Conservation (phyloP, 2,888 invertebrate species). For the Heliconius cydno region DNA sequence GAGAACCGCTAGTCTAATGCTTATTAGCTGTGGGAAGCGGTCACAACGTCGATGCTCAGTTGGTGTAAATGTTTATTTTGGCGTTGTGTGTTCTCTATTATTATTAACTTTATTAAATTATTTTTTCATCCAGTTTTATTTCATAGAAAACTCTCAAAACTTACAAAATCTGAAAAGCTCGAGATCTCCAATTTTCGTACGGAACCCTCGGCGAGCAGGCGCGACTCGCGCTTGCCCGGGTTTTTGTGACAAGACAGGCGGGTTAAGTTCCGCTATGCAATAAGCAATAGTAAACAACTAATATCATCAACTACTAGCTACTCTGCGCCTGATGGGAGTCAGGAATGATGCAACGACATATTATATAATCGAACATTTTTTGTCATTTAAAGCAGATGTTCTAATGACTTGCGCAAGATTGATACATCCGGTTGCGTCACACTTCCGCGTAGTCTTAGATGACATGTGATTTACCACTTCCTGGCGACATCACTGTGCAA, state of each 20-base stretch:
- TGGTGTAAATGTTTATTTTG: not conserved
- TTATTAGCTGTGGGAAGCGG: not conserved
- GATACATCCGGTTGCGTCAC: slow-evolving; percentile 28
- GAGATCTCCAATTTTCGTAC: too few species aligned
- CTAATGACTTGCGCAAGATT: slow-evolving; percentile 25
- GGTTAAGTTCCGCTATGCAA: too few species aligned
- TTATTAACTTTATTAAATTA: too few species aligned
- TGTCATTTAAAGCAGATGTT: slow-evolving; percentile 21
- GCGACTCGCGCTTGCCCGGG: too few species aligned
- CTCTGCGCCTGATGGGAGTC: not conserved
- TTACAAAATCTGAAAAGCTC: too few species aligned
- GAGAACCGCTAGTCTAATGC: not conserved
- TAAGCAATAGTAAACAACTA: not conserved
- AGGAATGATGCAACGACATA: not conserved
- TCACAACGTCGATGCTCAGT: not conserved
- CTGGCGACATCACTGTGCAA: not conserved
- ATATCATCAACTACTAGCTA: not conserved
- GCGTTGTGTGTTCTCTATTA: not conserved
- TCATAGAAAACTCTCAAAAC: too few species aligned
- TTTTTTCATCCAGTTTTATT: too few species aligned
- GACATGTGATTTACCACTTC: slow-evolving; percentile 10
- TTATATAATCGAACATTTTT: not conserved
- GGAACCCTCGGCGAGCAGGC: too few species aligned
- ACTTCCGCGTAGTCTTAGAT: slow-evolving; percentile 15
- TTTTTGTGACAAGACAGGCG: too few species aligned